A percentile compares a stretch with the other conserved stretches of the same genome.
Conservation (phyloP, 2,797 vertebrate species). For the Phrynocephalus guinanensis region DNA sequence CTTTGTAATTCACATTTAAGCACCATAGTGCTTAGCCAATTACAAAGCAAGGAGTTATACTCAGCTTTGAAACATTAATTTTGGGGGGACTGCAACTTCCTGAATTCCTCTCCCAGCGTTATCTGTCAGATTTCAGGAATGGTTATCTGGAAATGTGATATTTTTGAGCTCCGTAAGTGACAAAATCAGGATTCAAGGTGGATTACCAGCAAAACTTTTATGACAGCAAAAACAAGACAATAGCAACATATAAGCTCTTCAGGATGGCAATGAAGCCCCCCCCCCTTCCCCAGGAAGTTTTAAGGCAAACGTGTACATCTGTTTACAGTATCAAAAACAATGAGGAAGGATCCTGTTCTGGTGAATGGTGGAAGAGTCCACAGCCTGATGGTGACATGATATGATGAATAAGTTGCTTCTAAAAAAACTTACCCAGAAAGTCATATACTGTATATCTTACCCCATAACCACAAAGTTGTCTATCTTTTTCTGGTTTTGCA, state of each 20-base stretch:
- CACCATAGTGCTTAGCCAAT: not conserved
- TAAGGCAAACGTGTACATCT: not conserved
- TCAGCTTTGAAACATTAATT: too few relatives aligned
- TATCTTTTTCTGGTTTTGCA: not conserved
- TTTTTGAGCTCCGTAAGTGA: not conserved
- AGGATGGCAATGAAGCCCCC: not conserved
- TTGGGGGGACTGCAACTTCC: too few relatives aligned
- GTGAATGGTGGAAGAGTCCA: fast-evolving
- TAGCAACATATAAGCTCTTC: not conserved
- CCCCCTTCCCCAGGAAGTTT: not conserved
- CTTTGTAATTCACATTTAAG: not conserved
- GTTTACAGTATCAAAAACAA: not conserved
- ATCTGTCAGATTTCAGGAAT: too few relatives aligned
- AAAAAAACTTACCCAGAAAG: fast-evolving
- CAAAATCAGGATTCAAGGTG: not conserved
- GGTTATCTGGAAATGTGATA: too few relatives aligned
- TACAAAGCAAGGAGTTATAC: not conserved
- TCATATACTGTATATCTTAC: not conserved
- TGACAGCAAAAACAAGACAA: not conserved
- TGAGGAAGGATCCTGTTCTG: not conserved
- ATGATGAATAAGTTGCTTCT: not conserved
- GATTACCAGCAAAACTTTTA: not conserved
- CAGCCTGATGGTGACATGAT: conserved; percentile 2
- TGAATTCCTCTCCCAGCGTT: too few relatives aligned
- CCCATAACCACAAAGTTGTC: not conserved